Conservation (phyloP, 2,797 vertebrate genomes). For the Rhabdomys pumilio region DNA sequence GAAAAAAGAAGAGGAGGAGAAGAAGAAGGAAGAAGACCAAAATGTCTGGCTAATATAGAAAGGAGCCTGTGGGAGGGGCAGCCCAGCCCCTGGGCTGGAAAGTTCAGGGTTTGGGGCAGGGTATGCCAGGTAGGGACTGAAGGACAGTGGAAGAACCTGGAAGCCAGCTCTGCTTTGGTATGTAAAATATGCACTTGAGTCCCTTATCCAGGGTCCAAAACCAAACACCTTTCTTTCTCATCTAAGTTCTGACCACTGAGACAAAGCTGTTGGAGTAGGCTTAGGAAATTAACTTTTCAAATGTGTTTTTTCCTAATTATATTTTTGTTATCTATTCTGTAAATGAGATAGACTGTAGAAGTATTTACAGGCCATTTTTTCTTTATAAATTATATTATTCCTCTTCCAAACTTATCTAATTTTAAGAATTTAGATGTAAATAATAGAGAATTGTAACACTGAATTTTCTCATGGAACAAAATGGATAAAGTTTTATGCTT, state of each 20-base stretch:
- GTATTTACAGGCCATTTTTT: constrained; percentile 17
- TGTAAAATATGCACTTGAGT: neutral
- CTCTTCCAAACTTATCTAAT: constrained; percentile 44
- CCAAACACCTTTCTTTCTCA: constrained; percentile 18
- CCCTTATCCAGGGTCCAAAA: neutral
- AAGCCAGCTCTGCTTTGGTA: neutral
- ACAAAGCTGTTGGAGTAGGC: neutral
- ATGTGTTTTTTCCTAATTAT: constrained; percentile 73
- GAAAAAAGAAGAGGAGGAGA: no score
- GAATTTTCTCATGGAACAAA: constrained; percentile 44
- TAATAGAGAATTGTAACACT: constrained; percentile 69
- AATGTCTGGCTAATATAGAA: neutral
- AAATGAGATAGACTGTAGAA: constrained; percentile 62
- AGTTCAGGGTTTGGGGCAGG: neutral
- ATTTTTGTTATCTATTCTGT: constrained; percentile 73
- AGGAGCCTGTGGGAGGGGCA: neutral
- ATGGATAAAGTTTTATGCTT: constrained; percentile 1
- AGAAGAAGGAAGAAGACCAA: neutral
- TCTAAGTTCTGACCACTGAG: constrained; percentile 49
- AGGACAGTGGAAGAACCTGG: neutral
- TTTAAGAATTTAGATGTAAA: constrained; percentile 64
- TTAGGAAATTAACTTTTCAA: constrained; percentile 49
- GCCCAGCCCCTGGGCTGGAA: no score
- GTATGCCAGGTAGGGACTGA: neutral
- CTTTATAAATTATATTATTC: constrained; percentile 53